Evolutionary conservation across 2,888 invertebrate genomes (phyloP).

Genomic region (Trissolcus japonicus): DNA sequence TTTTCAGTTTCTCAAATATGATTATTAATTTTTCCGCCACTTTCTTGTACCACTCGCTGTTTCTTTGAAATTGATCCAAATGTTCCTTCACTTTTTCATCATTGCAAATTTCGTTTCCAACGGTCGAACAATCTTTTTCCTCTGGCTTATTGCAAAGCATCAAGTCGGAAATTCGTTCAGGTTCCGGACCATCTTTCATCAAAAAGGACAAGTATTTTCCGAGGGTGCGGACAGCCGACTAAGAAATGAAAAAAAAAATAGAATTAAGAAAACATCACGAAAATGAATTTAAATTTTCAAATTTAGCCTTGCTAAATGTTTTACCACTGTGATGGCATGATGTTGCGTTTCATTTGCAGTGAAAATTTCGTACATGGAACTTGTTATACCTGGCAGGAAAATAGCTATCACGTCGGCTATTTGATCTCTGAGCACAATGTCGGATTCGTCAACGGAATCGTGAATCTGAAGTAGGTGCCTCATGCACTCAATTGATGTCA

Average conservation of each 20-base stretch:
- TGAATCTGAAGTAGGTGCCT: conserved; percentile 81
- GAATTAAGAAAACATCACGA: conserved; percentile 64
- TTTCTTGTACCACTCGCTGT: conserved; percentile 79
- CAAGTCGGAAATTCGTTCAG: conserved; percentile 53
- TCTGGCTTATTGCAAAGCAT: conserved; percentile 55
- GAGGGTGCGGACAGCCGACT: conserved; percentile 77
- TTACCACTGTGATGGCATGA: conserved; percentile 80
- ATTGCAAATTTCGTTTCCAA: conserved; percentile 42
- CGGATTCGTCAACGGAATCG: conserved; percentile 77
- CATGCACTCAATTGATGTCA: conserved; percentile 79
- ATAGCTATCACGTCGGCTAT: conserved; percentile 80
- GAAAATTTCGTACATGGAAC: conserved; percentile 80
- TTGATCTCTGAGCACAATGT: conserved; percentile 77
- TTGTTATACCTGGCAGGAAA: conserved; percentile 82
- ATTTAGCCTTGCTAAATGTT: conserved; percentile 15
- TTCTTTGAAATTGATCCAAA: conserved; percentile 74
- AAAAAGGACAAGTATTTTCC: conserved; percentile 75
- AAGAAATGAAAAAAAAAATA: conserved; percentile 14
- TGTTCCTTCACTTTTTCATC: conserved; percentile 72
- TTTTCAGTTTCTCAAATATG: conserved; percentile 77
- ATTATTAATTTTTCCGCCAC: conserved; percentile 79
- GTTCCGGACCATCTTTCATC: conserved; percentile 73
- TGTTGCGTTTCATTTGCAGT: conserved; percentile 80
- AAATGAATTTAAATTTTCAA: conserved; percentile 67
- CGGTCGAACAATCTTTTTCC: conserved; percentile 59